Evolutionary conservation across 2,888 invertebrate genomes (phyloP), one percentile per base, ranked within the genome.

Genomic region (Eupithecia vulgata): DNA sequence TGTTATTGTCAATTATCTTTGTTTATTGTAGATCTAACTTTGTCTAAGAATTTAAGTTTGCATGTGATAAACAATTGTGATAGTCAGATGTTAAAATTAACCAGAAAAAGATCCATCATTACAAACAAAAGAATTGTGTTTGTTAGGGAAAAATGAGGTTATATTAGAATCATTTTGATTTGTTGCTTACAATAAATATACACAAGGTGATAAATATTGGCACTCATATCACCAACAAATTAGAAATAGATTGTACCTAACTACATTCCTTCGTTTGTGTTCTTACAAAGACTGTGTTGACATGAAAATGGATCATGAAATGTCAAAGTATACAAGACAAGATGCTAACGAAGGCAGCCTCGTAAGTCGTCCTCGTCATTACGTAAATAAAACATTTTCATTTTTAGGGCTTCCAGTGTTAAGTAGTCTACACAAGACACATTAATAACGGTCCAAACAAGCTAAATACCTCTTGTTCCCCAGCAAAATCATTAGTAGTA

Each of bases 341-440:
- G 80, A 79, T 75, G 79, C 75, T 76, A 77, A 74, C 82, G 82
- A 88, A 86, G 83, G 59, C 64, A 62, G 66, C 85, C 82, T 87
- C 83, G 86, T 84, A 85, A 83, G 40, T 80, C 40, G 84, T 86
- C 83, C 83, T 76, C 84, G 85, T 84, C 88, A 91, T 94, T 94
- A 94, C 94, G 94, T 94, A 94, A 94, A 94, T 91, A 91, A 83
- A 90, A 87, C 85, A 90, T 87, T 88, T 88, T 81, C 81, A 81
- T 83, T 83, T 83, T 81, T 85, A 84, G 76, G 82, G 67, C 76
- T 79, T 74, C 81, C 83, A 25, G 82, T 83, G 86, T 84, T 81
- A 81, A 81, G 74, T 84, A 85, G 85, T 79, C 81, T 80, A 80
- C 79, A 81, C 83, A 86, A 73, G 81, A 76, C 71, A 72, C 70